Conservation (phyloP, 2,797 vertebrate genomes). For the Sternotherus odoratus region DNA sequence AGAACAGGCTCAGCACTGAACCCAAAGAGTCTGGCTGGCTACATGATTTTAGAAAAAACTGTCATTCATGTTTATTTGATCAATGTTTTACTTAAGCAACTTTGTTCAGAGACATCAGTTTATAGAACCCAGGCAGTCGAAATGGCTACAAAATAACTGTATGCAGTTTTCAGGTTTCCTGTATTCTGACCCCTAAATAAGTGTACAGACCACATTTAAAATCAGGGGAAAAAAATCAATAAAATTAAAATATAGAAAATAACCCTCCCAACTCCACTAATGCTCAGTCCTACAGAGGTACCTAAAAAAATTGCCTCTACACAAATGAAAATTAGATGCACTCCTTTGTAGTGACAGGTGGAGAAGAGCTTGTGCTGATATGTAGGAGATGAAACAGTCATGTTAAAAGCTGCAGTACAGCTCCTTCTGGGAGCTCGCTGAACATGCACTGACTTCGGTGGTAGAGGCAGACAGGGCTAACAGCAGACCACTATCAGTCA, state of each 20-base stretch:
- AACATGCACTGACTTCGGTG: background rate
- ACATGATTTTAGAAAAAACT: background rate
- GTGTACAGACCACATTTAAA: accelerated
- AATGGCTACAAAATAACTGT: background rate
- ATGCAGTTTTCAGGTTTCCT: background rate
- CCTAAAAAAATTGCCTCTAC: background rate
- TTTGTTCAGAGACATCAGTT: background rate
- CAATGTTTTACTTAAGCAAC: background rate
- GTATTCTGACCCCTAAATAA: background rate
- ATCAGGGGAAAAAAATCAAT: background rate
- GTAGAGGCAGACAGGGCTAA: background rate
- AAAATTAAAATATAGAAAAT: background rate
- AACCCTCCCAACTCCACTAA: background rate
- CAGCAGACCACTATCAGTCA: background rate
- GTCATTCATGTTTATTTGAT: background rate
- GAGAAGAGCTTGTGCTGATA: background rate
- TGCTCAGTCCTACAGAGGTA: background rate
- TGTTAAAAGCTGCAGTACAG: background rate
- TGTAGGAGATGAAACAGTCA: background rate
- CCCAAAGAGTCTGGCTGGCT: background rate
- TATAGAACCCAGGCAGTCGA: background rate
- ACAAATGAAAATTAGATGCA: background rate
- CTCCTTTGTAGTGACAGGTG: background rate
- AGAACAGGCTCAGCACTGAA: background rate
- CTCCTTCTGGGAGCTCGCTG: background rate